These are phyloP conservation scores for Drosophila yooni DNA, from an alignment of 2,888 invertebrate genomes.

Conservation along the genomic window DNA sequence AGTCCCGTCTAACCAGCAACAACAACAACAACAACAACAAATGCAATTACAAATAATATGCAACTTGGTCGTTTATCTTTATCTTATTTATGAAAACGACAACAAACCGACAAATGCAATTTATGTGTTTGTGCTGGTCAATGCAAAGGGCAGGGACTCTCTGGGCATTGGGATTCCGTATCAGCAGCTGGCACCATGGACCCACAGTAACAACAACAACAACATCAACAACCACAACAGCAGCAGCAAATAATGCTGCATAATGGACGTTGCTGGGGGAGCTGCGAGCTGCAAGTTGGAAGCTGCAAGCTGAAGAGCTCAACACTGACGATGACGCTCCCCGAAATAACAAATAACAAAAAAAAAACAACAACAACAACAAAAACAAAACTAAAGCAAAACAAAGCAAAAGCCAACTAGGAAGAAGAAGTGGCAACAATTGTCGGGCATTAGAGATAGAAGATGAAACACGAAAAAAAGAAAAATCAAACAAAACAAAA, in stretches of 20 bases:
- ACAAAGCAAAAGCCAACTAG: conserved; percentile 67
- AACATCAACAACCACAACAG: conserved; percentile 25
- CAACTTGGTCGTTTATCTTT: conserved; percentile 84
- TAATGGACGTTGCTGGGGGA: conserved; percentile 64
- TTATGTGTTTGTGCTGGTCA: conserved; percentile 81
- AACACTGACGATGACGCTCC: conserved; percentile 65
- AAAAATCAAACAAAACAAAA: conserved; percentile 23
- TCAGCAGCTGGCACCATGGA: conserved; percentile 57
- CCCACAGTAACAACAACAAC: conserved; percentile 19
- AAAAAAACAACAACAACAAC: conserved; percentile 14
- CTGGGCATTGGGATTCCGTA: conserved; percentile 52
- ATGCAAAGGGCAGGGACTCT: conserved; percentile 66
- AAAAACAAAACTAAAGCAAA: conserved; percentile 42
- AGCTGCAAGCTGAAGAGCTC: conserved; percentile 58
- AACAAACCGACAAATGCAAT: conserved; percentile 84
- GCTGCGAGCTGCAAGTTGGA: conserved; percentile 45
- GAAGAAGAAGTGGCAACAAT: conserved; percentile 79
- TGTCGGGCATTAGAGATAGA: conserved; percentile 78
- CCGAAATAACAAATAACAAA: conserved; percentile 52
- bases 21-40: conserved; percentile 63
- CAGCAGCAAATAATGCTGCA: conserved; percentile 76
- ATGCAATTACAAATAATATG: conserved; percentile 84
- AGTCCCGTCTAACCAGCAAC: conserved; percentile 55
- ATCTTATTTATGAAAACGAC: conserved; percentile 84
- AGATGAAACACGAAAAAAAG: conserved; percentile 54